Percentiles rank a stretch among this genome's conserved stretches.
These are phyloP conservation scores for Palythoa caribaeorum DNA, from an alignment of 92 coral and sea anemone genomes.

Conservation along the genomic window DNA sequence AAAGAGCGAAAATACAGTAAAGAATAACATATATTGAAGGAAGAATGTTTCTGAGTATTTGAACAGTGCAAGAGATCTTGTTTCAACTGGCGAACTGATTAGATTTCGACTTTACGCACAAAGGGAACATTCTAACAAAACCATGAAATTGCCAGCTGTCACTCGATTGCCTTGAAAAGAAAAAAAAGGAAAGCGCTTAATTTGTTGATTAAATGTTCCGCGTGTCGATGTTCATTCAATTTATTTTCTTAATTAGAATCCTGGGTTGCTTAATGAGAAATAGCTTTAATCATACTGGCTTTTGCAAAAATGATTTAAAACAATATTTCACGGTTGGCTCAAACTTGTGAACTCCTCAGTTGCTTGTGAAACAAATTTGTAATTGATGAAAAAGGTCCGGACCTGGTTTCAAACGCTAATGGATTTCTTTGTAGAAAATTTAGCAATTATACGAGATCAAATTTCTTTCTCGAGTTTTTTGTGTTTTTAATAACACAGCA, in stretches of 20 bases:
- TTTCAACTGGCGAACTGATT: too few species aligned
- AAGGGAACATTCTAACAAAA: constrained; percentile 12
- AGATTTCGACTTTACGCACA: background rate
- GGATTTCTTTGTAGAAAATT: too few species aligned
- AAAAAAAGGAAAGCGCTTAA: background rate
- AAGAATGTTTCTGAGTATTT: background rate
- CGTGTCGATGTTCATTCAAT: background rate
- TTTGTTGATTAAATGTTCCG: constrained; percentile 25
- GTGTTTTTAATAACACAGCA: too few species aligned
- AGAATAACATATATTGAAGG: background rate
- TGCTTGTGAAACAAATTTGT: too few species aligned
- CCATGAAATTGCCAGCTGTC: constrained; percentile 42
- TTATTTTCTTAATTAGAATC: constrained; percentile 19
- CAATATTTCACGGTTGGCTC: too few species aligned
- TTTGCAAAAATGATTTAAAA: too few species aligned
- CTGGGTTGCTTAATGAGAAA: constrained; percentile 5
- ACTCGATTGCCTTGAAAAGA: background rate
- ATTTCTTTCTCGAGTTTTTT: too few species aligned
- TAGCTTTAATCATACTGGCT: background rate
- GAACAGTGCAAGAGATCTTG: background rate
- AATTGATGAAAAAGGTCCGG: background rate
- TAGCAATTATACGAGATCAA: too few species aligned
- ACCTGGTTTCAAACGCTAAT: too few species aligned
- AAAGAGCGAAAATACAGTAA: background rate
- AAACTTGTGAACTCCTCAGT: background rate